Conservation (phyloP, 2,888 invertebrate genomes). For the Agriopis aurantiaria region DNA sequence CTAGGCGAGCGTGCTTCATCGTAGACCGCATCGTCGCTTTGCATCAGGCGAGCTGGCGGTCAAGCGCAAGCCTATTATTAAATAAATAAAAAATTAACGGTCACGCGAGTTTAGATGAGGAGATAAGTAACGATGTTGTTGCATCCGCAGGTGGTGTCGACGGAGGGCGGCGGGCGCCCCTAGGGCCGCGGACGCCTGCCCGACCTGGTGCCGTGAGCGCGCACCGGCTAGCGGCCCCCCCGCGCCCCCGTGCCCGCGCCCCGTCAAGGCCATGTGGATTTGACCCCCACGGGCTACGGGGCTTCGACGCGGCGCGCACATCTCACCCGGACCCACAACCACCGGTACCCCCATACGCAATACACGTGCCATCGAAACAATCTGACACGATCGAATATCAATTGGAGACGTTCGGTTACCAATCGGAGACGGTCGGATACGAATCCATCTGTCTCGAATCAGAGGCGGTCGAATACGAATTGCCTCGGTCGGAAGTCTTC, state of each 20-base stretch:
- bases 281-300: conserved; percentile 39
- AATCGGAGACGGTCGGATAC: conserved; percentile 5
- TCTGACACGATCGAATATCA: neutral
- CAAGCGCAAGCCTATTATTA: too few species aligned
- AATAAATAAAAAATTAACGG: too few species aligned
- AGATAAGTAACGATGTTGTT: neutral
- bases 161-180: conserved; percentile 79
- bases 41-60: too few species aligned
- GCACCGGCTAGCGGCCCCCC: conserved; percentile 58
- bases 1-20: too few species aligned
- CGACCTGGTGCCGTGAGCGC: conserved; percentile 87
- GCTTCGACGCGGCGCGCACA: conserved; percentile 42
- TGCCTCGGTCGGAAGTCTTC: neutral
- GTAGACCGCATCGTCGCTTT: too few species aligned
- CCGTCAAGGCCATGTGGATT: conserved; percentile 44
- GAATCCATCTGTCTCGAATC: neutral
- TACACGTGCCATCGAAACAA: neutral
- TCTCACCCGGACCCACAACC: conserved; percentile 35
- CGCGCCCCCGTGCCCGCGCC: conserved; percentile 38
- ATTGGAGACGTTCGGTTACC: neutral
- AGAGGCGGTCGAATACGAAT: neutral
- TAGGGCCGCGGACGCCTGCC: conserved; percentile 87
- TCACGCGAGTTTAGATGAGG: too few species aligned
- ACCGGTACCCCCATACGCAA: conserved; percentile 16
- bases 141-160: conserved; percentile 73